A percentile compares a stretch with the other conserved stretches of the same genome.
phyloP scores from a whole-genome alignment of 2,888 invertebrate species.

The Saturnia pavonia region DNA sequence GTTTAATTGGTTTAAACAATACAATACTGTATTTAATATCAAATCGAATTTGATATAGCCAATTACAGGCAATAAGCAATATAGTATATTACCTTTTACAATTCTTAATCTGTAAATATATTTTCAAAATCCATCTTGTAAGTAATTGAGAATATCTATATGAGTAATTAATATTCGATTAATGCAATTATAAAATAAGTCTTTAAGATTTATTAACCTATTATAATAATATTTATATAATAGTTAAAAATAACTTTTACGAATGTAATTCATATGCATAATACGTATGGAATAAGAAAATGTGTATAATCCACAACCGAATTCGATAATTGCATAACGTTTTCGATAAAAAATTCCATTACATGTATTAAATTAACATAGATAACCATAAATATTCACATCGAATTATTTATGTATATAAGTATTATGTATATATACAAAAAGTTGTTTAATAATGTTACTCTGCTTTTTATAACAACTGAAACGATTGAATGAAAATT shows the following conservation, averaged over 20 bases:
- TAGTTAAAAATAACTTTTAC: constrained; percentile 2
- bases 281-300: constrained; percentile 12
- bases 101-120: background rate
- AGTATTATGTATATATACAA: background rate
- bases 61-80: background rate
- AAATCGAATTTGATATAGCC: background rate
- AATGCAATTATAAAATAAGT: background rate
- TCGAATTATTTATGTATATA: no score
- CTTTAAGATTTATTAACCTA: background rate
- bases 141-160: background rate
- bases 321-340: constrained; percentile 30
- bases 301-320: constrained; percentile 10
- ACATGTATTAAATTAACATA: constrained; percentile 24
- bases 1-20: background rate
- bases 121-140: background rate
- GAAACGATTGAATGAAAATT: background rate
- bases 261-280: background rate
- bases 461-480: background rate
- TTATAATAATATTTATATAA: background rate
- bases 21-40: background rate
- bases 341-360: constrained; percentile 33
- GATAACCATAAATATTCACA: no score
- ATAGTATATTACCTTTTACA: background rate
- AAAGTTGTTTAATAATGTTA: background rate
- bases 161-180: background rate